A percentile compares a stretch with the other conserved stretches of the same genome.
Conservation (phyloP, 2,888 invertebrate species). For the Syrphus vitripennis region DNA sequence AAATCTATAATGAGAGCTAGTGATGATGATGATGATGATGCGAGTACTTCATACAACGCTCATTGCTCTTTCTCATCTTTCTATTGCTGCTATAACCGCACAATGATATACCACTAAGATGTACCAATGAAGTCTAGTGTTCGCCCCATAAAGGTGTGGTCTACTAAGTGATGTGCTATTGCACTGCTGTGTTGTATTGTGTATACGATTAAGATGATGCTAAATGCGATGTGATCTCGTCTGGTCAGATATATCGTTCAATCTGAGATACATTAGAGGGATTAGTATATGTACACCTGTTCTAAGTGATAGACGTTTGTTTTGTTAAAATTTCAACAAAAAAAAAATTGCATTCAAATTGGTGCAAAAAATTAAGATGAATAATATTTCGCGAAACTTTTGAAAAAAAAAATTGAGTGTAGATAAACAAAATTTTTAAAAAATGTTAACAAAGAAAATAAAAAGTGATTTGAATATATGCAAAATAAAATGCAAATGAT, state of each 20-base stretch:
- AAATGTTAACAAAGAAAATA: not conserved
- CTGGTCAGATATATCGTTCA: conserved; percentile 71
- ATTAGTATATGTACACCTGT: conserved; percentile 70
- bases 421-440: not conserved
- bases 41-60: conserved; percentile 45
- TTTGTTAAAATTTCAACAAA: not conserved
- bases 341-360: not conserved
- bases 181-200: conserved; percentile 35
- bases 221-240: conserved; percentile 62
- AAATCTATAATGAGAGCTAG: conserved; percentile 55
- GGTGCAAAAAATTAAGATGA: not conserved
- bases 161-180: conserved; percentile 65
- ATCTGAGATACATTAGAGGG: conserved; percentile 59
- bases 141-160: conserved; percentile 71
- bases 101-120: conserved; percentile 51
- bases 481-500: not conserved
- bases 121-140: conserved; percentile 70
- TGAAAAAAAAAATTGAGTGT: not conserved
- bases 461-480: not conserved
- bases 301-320: conserved; percentile 66
- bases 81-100: conserved; percentile 46
- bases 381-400: not conserved
- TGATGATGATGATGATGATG: conserved; percentile 4
- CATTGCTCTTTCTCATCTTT: conserved; percentile 58
- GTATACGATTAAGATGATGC: conserved; percentile 46